Conservation (phyloP, 1,140 invertebrate genomes). For the Papilio aristodemus region DNA sequence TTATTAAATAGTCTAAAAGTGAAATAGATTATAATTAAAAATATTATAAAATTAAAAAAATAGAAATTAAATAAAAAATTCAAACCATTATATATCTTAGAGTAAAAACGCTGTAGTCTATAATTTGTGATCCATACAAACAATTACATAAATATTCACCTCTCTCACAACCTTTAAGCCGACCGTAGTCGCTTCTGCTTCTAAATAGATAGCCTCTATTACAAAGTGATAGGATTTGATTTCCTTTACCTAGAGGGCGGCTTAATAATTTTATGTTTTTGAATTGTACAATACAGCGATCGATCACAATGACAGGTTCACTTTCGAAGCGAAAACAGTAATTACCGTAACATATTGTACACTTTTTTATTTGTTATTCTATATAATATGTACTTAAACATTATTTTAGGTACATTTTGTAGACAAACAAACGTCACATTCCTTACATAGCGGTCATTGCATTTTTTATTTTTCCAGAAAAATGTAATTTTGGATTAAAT, state of each 20-base stretch:
- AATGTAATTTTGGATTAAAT: too few relatives aligned
- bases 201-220: background rate
- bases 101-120: constrained; percentile 23
- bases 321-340: constrained; percentile 29
- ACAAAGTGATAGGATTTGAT: background rate
- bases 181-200: constrained; percentile 37
- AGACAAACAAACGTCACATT: too few relatives aligned
- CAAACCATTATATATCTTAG: too few relatives aligned
- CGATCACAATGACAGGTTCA: constrained; percentile 20
- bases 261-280: constrained; percentile 18
- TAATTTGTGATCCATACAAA: constrained; percentile 36
- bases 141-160: constrained; percentile 47
- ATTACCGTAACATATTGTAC: constrained; percentile 18
- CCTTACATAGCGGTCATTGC: too few relatives aligned
- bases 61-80: too few relatives aligned
- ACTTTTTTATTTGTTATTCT: background rate
- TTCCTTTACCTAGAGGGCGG: background rate
- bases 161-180: constrained; percentile 63
- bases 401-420: too few relatives aligned
- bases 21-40: too few relatives aligned
- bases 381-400: too few relatives aligned
- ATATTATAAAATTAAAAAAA: too few relatives aligned
- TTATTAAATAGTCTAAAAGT: too few relatives aligned
- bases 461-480: too few relatives aligned
- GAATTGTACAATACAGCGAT: constrained; percentile 15